These are phyloP conservation scores for Alexandromys fortis DNA, from an alignment of 2,113 vertebrate species.

Conservation along the genomic window DNA sequence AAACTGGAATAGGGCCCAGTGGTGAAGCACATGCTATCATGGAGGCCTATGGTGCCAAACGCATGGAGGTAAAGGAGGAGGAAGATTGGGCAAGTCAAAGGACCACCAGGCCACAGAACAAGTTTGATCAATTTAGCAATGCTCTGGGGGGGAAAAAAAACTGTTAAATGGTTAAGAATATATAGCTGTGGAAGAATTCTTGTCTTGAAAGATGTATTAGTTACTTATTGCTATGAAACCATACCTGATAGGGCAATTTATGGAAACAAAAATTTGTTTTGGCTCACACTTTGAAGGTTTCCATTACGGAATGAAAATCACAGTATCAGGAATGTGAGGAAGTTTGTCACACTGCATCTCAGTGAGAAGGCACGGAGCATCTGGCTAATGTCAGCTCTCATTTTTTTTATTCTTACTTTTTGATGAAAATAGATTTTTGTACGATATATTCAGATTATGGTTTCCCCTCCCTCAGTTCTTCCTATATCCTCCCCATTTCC, in stretches of 20 bases:
- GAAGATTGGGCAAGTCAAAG: neutral
- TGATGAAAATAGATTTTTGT: neutral
- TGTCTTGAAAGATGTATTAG: neutral
- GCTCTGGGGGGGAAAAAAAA: neutral
- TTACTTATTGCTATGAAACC: neutral
- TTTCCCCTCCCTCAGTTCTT: rapidly evolving
- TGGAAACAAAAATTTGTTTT: neutral
- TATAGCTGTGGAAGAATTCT: neutral
- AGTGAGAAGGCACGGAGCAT: neutral
- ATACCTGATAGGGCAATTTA: neutral
- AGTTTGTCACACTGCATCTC: neutral
- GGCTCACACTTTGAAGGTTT: neutral
- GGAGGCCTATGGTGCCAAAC: neutral
- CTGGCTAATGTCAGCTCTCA: neutral
- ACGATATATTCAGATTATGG: neutral
- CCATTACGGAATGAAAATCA: neutral
- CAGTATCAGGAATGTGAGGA: neutral
- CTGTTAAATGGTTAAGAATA: neutral
- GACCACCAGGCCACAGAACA: neutral
- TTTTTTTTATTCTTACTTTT: neutral
- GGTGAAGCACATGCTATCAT: neutral
- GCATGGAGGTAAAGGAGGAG: too few species aligned
- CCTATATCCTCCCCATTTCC: neutral
- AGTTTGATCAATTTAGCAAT: neutral
- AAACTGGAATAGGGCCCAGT: neutral